Evolutionary conservation across 2,113 vertebrate species (phyloP), one percentile per base, ranked within the genome.

Genomic region (Spizaetus ornatus): DNA sequence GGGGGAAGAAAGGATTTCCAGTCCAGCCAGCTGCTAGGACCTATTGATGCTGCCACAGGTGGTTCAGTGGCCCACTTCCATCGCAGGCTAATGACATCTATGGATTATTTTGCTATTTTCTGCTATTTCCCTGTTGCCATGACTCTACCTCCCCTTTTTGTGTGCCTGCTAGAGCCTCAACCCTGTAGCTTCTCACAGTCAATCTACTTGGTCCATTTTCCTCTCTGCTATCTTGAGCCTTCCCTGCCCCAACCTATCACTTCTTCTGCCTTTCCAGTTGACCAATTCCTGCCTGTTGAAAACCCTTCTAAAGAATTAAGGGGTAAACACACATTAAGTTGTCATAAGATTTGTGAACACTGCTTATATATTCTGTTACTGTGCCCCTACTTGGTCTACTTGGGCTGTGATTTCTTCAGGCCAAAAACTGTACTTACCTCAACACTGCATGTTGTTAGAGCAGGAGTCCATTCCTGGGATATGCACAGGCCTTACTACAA

Each of bases 31-130:
- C 15, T 32, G 22, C 63, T 70, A 74, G 12, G 6, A 82, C 7
- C 5, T 27, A 58, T 0, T 0, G 3, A 67, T n/a, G n/a, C 38
- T 62, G 27, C 36, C 17, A 58, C 5, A 73, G 52, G 6, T 38
- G 25, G 72, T 63, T 79, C 52, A 89, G 31, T 27, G 84, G 45
- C 12, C 36, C 31, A 31, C 1, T 62, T 82, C 42, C 25, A 47
- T 16, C 5, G 0, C 38, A 82, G 16, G 29, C 25, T 55, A 78
- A 55, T 36, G 6, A 32, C 23, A 71, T 10, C 25, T 85, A 9
- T 63, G 36, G 9, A 65, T 22, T 88, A 79, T 61, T 82, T 80
- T 73, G 16, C 10, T 38, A 50, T 86, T 91, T 91, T 65, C 36
- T 1, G 3, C 36, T 61, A 4, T 31, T 90, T 78, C 26, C 10